Percentiles rank a stretch among this genome's conserved stretches.
Conservation (phyloP, 2,888 invertebrate species). For the Trissolcus brochymenae region DNA sequence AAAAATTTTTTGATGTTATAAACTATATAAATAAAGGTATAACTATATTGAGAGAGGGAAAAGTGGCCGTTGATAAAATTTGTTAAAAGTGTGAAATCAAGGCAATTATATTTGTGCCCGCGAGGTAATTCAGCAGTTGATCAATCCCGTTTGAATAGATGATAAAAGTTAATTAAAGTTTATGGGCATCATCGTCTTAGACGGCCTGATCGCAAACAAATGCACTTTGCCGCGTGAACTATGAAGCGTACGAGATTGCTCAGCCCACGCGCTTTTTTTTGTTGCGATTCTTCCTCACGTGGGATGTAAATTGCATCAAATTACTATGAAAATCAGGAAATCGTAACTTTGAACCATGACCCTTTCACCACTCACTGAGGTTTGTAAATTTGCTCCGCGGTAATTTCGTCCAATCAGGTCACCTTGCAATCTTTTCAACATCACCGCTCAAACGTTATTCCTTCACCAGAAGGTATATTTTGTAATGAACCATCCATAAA, state of each 20-base stretch:
- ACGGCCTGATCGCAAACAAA: conserved; percentile 54
- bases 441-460: too few species aligned
- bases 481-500: too few species aligned
- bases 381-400: neutral
- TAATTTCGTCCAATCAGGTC: too few species aligned
- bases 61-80: too few species aligned
- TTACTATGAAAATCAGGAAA: conserved; percentile 72
- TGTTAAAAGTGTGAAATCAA: neutral
- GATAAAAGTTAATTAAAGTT: conserved; percentile 48
- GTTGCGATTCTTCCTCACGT: conserved; percentile 59
- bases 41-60: too few species aligned
- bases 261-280: conserved; percentile 68
- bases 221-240: conserved; percentile 49
- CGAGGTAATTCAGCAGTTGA: conserved; percentile 30
- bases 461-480: too few species aligned
- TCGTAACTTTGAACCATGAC: conserved; percentile 56
- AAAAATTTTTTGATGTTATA: too few species aligned
- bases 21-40: too few species aligned
- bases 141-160: conserved; percentile 27
- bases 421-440: too few species aligned
- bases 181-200: conserved; percentile 31
- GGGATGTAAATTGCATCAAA: conserved; percentile 72
- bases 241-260: conserved; percentile 56
- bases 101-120: too few species aligned
- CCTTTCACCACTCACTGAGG: conserved; percentile 2